Conservation (phyloP, 2,888 invertebrate genomes). For the Dynastes maya region DNA sequence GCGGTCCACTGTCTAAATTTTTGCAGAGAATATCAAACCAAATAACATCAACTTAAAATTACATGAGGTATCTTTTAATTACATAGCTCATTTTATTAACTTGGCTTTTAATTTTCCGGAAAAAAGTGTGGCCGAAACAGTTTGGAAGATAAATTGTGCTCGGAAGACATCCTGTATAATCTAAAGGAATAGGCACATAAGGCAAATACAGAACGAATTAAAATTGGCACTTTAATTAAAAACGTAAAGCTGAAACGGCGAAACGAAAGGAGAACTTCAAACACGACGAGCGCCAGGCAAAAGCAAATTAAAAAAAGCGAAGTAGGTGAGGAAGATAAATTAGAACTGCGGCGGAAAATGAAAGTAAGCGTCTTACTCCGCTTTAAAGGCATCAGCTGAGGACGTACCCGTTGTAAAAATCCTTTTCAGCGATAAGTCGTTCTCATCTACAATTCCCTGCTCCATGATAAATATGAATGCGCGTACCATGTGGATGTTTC, state of each 20-base stretch:
- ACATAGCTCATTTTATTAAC: slow-evolving; percentile 15
- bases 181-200: slow-evolving; percentile 41
- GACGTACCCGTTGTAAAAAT: slow-evolving; percentile 41
- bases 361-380: slow-evolving; percentile 47
- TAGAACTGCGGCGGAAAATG: slow-evolving; percentile 48
- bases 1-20: no score
- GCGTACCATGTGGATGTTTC: slow-evolving; percentile 34
- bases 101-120: slow-evolving; percentile 5
- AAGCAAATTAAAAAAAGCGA: slow-evolving; percentile 48
- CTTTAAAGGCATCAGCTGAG: slow-evolving; percentile 45
- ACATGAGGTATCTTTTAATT: slow-evolving; percentile 27
- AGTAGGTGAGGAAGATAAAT: slow-evolving; percentile 51
- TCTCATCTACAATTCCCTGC: slow-evolving; percentile 4
- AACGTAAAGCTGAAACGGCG: slow-evolving; percentile 47
- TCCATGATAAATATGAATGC: slow-evolving; percentile 24
- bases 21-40: background rate
- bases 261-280: slow-evolving; percentile 46
- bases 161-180: slow-evolving; percentile 39
- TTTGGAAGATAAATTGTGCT: slow-evolving; percentile 42
- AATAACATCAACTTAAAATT: background rate
- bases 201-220: slow-evolving; percentile 45
- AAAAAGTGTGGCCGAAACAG: slow-evolving; percentile 18
- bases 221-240: slow-evolving; percentile 48
- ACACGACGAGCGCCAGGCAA: slow-evolving; percentile 38
- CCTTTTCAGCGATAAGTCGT: slow-evolving; percentile 39